Evolutionary conservation across 2,888 invertebrate species (phyloP), one percentile per base, ranked within the genome.

Genomic region (Dolichomitus sp.): DNA sequence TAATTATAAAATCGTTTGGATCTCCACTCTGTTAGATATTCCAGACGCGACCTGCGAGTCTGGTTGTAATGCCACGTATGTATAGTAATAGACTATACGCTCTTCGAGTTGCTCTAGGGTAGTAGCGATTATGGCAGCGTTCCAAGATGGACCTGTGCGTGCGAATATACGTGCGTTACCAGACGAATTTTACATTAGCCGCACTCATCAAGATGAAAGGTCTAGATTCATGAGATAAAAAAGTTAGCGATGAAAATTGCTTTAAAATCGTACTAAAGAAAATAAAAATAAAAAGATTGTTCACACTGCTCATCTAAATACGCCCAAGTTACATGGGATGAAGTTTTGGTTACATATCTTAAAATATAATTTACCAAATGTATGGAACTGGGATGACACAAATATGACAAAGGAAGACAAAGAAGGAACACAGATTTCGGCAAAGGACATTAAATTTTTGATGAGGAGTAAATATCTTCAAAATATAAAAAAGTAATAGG

Each of bases 1-100:
- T 77, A 83, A 80, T 83, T 80, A 68, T 80, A 77, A 80, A 69
- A 73, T 68, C 80, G 76, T 77, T 74, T 61, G 37, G 17, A 7
- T 17, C 17, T 2, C 2, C 17, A 17, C 33, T 17, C 6, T n/a
- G 59, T 37, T 33, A 37, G 12, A 37, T 30, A 30, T 30, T 30
- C 33, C n/a, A 12, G 54, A 27, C 19, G 50, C 50, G 50, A 17
- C 6, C 7, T 11, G 23, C 52, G 52, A 52, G 52, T 52, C 12
- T 23, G 14, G 7, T 50, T 5, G 50, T 50, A 19, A 45, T 45
- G 14, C 23, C 23, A 23, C 23, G 48, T 2, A 6, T 19, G 19
- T 50, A 19, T 19, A 50, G 50, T 50, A 7, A 50, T 17, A 50
- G 7, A 50, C 9, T 19, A 7, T 50, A 50, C n/a, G n/a, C 50